Percentiles rank a stretch among this genome's conserved stretches.
phyloP scores from a whole-genome alignment of 2,888 invertebrate species.

The Pollenia labialis region DNA sequence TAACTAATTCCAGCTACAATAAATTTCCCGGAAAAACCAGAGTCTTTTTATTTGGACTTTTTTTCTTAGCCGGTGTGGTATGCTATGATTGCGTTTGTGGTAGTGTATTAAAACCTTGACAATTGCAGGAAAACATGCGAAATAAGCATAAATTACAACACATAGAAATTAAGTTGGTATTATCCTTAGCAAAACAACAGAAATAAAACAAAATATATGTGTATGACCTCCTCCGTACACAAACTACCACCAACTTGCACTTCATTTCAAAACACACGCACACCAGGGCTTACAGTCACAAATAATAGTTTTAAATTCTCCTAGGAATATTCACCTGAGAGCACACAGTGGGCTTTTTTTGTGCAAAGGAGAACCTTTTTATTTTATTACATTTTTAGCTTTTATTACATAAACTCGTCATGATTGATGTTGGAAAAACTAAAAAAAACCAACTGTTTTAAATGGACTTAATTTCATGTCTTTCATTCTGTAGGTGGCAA shows the following conservation, averaged over 20 bases:
- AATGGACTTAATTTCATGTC: conserved; percentile 21
- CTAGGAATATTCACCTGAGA: conserved; percentile 33
- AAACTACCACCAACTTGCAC: background rate
- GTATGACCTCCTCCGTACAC: background rate
- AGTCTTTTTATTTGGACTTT: background rate
- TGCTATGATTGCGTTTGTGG: conserved; percentile 13
- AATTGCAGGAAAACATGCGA: conserved; percentile 81
- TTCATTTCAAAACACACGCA: background rate
- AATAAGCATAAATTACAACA: conserved; percentile 80
- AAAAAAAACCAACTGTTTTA: conserved; percentile 10
- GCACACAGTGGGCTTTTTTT: background rate
- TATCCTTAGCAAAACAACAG: conserved; percentile 47
- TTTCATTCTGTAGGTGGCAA: background rate
- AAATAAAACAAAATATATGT: background rate
- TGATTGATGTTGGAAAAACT: conserved; percentile 58
- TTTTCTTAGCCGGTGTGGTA: background rate
- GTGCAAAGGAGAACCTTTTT: conserved; percentile 42
- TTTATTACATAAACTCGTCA: conserved; percentile 42
- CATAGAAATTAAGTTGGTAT: conserved; percentile 73
- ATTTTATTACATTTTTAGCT: conserved; percentile 20
- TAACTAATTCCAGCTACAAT: conserved; percentile 1
- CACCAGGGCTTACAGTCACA: background rate
- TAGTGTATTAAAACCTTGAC: conserved; percentile 78
- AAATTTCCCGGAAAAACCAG: conserved; percentile 38
- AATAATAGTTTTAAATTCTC: conserved; percentile 41